Percentiles rank a stretch among this genome's conserved stretches.
Conservation (phyloP, 2,888 invertebrate genomes). For the Acronicta alni region DNA sequence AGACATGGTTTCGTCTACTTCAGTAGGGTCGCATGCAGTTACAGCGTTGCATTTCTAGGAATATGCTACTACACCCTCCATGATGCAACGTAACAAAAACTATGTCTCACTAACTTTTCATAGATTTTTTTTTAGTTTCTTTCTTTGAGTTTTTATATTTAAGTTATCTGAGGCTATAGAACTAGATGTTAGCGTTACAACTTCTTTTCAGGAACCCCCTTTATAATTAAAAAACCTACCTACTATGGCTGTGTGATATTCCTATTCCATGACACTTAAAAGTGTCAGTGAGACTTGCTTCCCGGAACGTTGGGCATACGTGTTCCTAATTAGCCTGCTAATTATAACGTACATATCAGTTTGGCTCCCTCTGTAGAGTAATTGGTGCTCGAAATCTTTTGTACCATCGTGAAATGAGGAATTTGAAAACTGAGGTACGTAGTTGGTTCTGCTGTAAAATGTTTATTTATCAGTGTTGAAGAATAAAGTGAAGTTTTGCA, state of each 20-base stretch:
- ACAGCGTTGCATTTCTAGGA: slow-evolving; percentile 12
- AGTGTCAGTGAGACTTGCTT: slow-evolving; percentile 17
- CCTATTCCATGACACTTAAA: not conserved
- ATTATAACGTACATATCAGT: slow-evolving; percentile 41
- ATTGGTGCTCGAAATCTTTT: slow-evolving; percentile 46
- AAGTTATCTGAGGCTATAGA: too few relatives aligned
- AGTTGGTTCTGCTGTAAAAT: slow-evolving; percentile 11
- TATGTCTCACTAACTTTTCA: not conserved
- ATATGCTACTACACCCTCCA: slow-evolving; percentile 12
- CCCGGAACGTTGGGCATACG: slow-evolving; percentile 9
- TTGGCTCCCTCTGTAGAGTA: slow-evolving; percentile 32
- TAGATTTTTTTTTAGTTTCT: not conserved
- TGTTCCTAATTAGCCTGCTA: slow-evolving; percentile 38
- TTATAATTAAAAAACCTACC: too few relatives aligned
- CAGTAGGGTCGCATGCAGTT: slow-evolving; percentile 9
- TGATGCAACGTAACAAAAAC: not conserved
- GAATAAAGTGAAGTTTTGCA: slow-evolving; percentile 26
- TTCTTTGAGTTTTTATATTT: too few relatives aligned
- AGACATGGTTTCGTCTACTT: slow-evolving; percentile 26
- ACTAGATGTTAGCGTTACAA: too few relatives aligned
- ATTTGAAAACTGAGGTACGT: slow-evolving; percentile 12
- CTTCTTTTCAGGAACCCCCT: too few relatives aligned
- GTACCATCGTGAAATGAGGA: slow-evolving; percentile 28
- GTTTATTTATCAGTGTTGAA: slow-evolving; percentile 4
- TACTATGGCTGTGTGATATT: too few relatives aligned